A percentile compares a stretch with the other conserved stretches of the same genome.
These are phyloP conservation scores for Sardina pilchardus DNA, from an alignment of 2,113 vertebrate genomes.

Conservation along the genomic window DNA sequence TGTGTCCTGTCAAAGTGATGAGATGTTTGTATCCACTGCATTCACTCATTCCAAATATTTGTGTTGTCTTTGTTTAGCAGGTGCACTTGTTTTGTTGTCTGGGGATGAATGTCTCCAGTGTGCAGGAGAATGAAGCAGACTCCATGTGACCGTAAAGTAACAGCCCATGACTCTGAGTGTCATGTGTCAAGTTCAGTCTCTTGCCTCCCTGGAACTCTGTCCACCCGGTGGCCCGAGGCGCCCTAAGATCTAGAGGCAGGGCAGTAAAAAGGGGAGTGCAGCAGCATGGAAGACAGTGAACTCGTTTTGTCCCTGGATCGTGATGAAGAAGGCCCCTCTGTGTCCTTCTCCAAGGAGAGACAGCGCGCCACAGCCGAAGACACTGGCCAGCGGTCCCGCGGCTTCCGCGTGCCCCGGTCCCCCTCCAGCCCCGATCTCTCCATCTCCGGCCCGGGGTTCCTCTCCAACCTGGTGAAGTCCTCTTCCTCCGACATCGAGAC, in stretches of 20 bases:
- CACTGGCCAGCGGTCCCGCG: constrained; percentile 29
- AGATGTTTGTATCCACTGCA: background rate
- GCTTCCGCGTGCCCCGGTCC: background rate
- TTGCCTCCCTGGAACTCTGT: background rate
- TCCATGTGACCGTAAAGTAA: background rate
- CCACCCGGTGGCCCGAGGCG: background rate
- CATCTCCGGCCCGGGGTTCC: background rate
- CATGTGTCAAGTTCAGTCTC: background rate
- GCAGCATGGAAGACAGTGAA: constrained; percentile 61
- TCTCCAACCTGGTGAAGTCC: constrained; percentile 6
- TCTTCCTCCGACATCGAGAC: constrained; percentile 29
- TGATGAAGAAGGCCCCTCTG: constrained; percentile 54
- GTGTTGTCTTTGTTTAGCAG: background rate
- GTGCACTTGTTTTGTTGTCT: background rate
- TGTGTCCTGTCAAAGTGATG: background rate
- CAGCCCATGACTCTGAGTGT: background rate
- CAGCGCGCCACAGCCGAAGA: background rate
- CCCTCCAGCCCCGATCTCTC: constrained; percentile 11
- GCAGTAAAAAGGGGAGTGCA: constrained; percentile 27
- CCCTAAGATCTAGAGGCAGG: background rate
- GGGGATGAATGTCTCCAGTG: background rate
- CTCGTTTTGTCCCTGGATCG: constrained; percentile 61
- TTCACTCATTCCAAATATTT: background rate
- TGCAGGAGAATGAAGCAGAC: background rate
- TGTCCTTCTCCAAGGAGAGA: constrained; percentile 63